Base-by-base conservation (phyloP, 2,888 invertebrate species). In the Chrysolina americana region DNA sequence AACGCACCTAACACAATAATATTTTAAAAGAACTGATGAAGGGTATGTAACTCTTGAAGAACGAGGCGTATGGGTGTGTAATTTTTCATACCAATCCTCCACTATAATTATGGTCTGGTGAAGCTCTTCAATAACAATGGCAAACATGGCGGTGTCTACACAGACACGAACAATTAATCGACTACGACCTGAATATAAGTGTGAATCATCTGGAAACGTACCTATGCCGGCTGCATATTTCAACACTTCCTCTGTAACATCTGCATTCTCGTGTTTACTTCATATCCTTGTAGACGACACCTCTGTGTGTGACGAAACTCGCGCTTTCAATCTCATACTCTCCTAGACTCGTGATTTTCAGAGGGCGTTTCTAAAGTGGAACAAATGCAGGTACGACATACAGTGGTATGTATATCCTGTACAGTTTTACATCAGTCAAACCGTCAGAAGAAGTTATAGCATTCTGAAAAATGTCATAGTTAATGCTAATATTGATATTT, bases 41-140 rank as follows among this genome's bases (percentile, higher is more conserved):
- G 69, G 72, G 75, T 68, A 68, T 75, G 75, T 72, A 75, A 72
- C 65, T 72, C 72, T 71, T 70, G 72, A 72, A 65, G 75, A 72
- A 71, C 72, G 72, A 75, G 75, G 75, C 75, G 75, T 75, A 72
- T 72, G 70, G 75, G 75, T 75, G 75, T 75, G 75, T 75, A 69
- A 75, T 75, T 75, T 75, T 75, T 72, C 65, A 65, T 75, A 72
- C 75, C 75, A 70, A 75, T 75, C 75, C 75, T 75, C 70, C 70
- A 72, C 69, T 75, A 75, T 75, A 75, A 75, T 75, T 75, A 75
- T 63, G 75, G 75, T 71, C 69, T 75, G 75, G 72, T 75, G 75
- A 71, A 75, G 75, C 56, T 72, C 72, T 72, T 75, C 75, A 72
- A 72, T 70, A 75, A 75, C 75, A 75, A 75, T 75, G 69, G 72